Conservation (phyloP, 2,113 vertebrate species). For the Coreoperca whiteheadi region DNA sequence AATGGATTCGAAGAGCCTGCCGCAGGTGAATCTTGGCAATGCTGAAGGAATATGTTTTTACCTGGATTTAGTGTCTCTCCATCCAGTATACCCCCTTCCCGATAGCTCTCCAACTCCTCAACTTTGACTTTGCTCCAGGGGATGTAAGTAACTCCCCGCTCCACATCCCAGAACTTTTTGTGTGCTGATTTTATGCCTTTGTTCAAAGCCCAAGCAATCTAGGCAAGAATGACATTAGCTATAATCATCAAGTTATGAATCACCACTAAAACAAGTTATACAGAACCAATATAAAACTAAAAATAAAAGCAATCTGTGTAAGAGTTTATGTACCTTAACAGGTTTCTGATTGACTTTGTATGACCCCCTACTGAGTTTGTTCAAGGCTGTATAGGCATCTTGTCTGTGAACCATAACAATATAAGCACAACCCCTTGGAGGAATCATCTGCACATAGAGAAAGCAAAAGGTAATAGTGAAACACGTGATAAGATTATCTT, state of each 20-base stretch:
- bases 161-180: conserved; percentile 98
- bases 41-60: conserved; percentile 68
- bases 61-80: conserved; percentile 93
- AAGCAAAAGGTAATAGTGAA: not conserved
- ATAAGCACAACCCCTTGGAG: conserved; percentile 96
- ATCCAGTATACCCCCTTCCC: conserved; percentile 95
- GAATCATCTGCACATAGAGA: conserved; percentile 91
- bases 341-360: conserved; percentile 97
- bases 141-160: conserved; percentile 95
- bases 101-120: conserved; percentile 91
- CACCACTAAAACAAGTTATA: not conserved
- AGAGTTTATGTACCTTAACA: conserved; percentile 90
- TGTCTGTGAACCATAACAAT: conserved; percentile 97
- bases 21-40: not conserved
- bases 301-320: not conserved
- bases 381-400: conserved; percentile 94
- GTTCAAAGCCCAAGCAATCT: conserved; percentile 99
- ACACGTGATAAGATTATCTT: not conserved
- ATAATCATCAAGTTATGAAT: not conserved
- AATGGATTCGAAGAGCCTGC: not conserved
- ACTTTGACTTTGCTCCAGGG: conserved; percentile 96
- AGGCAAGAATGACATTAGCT: conserved; percentile 17
- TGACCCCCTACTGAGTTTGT: conserved; percentile 91
- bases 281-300: not conserved
- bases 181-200: conserved; percentile 96